Evolutionary conservation across 2,797 vertebrate species (phyloP).

Genomic region (Amphiprion clarkii): DNA sequence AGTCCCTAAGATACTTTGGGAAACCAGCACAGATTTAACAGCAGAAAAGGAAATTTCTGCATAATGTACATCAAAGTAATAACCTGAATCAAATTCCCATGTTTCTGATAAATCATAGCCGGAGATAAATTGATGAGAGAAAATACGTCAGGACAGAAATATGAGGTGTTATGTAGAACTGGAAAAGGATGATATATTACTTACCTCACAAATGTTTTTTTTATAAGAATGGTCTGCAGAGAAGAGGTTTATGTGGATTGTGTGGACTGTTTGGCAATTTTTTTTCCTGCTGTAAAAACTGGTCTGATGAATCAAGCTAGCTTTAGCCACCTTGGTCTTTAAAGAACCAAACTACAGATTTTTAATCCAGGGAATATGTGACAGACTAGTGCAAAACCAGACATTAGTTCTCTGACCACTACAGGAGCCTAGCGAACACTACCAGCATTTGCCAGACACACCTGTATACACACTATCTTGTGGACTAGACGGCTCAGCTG

Average conservation of each 20-base stretch:
- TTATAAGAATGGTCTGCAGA: background rate
- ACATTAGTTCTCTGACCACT: conserved; percentile 30
- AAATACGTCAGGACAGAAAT: conserved; percentile 10
- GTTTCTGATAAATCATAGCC: conserved; percentile 30
- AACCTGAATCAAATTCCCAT: conserved; percentile 6
- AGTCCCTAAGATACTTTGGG: conserved; percentile 11
- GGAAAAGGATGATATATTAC: background rate
- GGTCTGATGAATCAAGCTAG: background rate
- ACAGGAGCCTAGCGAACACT: conserved; percentile 25
- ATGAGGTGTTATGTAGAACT: conserved; percentile 3
- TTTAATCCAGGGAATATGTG: conserved; percentile 12
- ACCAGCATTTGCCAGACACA: conserved; percentile 26
- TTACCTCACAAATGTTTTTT: background rate
- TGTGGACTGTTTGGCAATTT: background rate
- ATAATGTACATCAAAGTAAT: conserved; percentile 20
- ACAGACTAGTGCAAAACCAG: conserved; percentile 22
- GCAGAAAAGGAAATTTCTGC: conserved; percentile 15
- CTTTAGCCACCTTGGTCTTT: background rate
- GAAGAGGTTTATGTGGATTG: background rate
- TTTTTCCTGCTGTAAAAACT: background rate
- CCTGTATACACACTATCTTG: conserved; percentile 14
- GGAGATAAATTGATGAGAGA: conserved; percentile 15
- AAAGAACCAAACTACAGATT: background rate
- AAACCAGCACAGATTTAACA: conserved; percentile 37
- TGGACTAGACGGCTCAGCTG: conserved; percentile 11